Evolutionary conservation across 2,113 vertebrate genomes (phyloP).

Genomic region (Apaloderma vittatum): DNA sequence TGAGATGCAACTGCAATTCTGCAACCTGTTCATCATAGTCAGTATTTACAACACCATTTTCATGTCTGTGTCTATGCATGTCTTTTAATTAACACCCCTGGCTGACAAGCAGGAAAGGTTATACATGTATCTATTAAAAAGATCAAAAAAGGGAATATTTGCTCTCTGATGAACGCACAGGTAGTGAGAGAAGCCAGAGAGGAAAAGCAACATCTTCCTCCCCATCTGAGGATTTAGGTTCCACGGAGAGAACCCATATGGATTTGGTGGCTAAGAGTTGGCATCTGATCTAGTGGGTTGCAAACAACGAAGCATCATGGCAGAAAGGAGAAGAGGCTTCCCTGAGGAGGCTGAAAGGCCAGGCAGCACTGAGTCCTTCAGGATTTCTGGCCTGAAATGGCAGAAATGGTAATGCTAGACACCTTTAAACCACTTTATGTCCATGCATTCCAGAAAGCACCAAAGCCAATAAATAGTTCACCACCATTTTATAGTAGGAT

Average conservation of each 20-base stretch:
- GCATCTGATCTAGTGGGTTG: neutral
- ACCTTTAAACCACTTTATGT: neutral
- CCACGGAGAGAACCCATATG: neutral
- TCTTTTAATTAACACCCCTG: neutral
- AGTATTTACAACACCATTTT: neutral
- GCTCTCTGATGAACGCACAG: neutral
- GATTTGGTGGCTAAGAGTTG: neutral
- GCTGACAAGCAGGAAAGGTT: neutral
- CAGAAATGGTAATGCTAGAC: neutral
- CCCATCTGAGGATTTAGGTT: neutral
- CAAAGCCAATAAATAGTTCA: neutral
- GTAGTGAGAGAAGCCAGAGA: neutral
- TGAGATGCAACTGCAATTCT: neutral
- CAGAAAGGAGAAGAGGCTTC: neutral
- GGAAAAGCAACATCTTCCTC: neutral
- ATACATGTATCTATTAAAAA: neutral
- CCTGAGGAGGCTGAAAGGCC: neutral
- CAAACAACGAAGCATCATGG: neutral
- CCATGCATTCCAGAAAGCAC: neutral
- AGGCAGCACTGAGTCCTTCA: neutral
- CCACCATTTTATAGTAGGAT: neutral
- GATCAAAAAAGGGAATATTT: neutral
- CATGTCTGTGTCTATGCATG: fast-evolving
- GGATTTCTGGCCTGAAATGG: neutral
- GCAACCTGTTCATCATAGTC: neutral